Percentiles rank a stretch among this genome's conserved stretches.
Conservation (phyloP, 2,888 invertebrate species). For the Lottia gigantea region DNA sequence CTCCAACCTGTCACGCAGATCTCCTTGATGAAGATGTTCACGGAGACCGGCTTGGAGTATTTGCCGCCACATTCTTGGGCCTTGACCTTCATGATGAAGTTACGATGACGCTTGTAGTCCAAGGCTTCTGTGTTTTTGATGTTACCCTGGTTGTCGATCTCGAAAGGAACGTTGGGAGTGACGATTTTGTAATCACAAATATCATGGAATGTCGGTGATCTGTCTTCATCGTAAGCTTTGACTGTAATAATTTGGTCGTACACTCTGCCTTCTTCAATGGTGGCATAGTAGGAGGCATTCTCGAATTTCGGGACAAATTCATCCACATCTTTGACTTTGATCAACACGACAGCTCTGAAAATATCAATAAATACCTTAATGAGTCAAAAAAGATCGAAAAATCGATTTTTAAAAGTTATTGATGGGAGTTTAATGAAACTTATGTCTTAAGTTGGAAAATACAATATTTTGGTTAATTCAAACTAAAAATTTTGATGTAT, state of each 20-base stretch:
- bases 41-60: constrained; percentile 92
- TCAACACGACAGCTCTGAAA: constrained; percentile 88
- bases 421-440: too few relatives aligned
- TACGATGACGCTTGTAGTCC: constrained; percentile 91
- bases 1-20: constrained; percentile 84
- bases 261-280: constrained; percentile 84
- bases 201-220: constrained; percentile 93
- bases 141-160: constrained; percentile 87
- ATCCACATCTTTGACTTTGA: constrained; percentile 95
- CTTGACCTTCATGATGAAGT: constrained; percentile 88
- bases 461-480: too few relatives aligned
- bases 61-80: constrained; percentile 98
- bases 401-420: too few relatives aligned
- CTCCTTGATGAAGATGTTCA: constrained; percentile 91
- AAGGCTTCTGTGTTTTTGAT: constrained; percentile 93
- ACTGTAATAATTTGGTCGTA: constrained; percentile 87
- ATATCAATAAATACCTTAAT: neutral
- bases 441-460: too few relatives aligned
- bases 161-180: constrained; percentile 89
- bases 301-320: constrained; percentile 93
- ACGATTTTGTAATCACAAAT: constrained; percentile 98
- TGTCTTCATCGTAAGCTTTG: constrained; percentile 92
- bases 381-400: too few relatives aligned
- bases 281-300: constrained; percentile 88
- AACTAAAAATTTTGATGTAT: too few relatives aligned